Base-by-base conservation (phyloP, 2,797 vertebrate genomes). In the Semotilus atromaculatus region DNA sequence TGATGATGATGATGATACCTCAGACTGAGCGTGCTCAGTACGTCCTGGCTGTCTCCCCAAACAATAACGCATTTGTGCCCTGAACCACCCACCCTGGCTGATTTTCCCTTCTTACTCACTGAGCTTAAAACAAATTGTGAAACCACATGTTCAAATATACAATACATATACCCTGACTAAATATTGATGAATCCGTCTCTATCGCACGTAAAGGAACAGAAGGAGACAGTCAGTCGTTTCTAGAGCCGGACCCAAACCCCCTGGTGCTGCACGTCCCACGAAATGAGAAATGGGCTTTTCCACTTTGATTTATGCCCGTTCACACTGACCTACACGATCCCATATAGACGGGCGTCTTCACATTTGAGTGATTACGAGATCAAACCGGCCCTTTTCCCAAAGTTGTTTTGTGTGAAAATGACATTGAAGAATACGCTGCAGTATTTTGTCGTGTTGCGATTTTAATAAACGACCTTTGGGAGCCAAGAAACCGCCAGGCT, bases 91-190 rank as follows among this genome's bases (percentile, higher is more conserved):
- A 85, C 53, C 67, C 84, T 73, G 82, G 48, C 53, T 81, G 51
- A 40, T 80, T 78, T 83, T 82, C 81, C 58, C 78, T 81, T 88
- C 86, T 85, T 70, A 88, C 85, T 87, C 88, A 88, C 80, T 79
- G 77, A 86, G 86, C 86, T 76, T 75, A 72, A 85, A 89, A 89
- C 82, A 80, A 87, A 87, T 87, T 34, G 75, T 82, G 76, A 88
- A 90, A 89, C 87, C 87, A 90, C 88, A 90, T 87, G 88, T 88
- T 87, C 78, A 86, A 89, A 89, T 87, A 87, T 83, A 83, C 82
- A 85, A 83, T 83, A 74, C 86, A 85, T 83, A 62, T 26, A 76
- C 55, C 79, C 81, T 80, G 80, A 77, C 82, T 86, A 88, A 90
- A 89, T 88, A 81, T 88, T 86, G 77, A 85, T 86, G 85, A 89